These are phyloP conservation scores for Monochamus saltuarius DNA, from an alignment of 1,140 invertebrate species.

Conservation along the genomic window DNA sequence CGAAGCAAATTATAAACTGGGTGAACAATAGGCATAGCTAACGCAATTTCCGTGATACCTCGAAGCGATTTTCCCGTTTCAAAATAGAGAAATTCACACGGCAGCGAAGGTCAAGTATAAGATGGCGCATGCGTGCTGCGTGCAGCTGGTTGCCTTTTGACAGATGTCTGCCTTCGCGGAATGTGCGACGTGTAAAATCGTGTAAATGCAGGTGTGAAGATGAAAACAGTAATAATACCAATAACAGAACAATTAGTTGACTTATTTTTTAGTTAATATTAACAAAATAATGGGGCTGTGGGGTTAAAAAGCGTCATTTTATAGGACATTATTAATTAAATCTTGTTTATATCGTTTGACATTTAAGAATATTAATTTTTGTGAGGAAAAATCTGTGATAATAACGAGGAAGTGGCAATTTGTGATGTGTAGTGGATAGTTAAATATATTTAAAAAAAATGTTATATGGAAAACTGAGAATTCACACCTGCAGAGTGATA, in stretches of 20 bases:
- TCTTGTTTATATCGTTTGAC: constrained; percentile 14
- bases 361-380: constrained; percentile 2
- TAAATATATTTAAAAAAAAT: constrained; percentile 56
- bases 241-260: neutral
- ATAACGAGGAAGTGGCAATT: neutral
- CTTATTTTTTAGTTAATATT: neutral
- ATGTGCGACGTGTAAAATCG: constrained; percentile 15
- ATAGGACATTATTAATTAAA: neutral
- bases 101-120: too few relatives aligned
- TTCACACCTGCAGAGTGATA: constrained; percentile 93
- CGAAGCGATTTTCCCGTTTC: too few relatives aligned
- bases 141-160: neutral
- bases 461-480: constrained; percentile 83
- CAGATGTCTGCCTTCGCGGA: constrained; percentile 4
- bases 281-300: neutral
- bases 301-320: neutral
- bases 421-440: constrained; percentile 8
- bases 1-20: too few relatives aligned
- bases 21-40: too few relatives aligned
- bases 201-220: constrained; percentile 1
- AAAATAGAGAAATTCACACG: too few relatives aligned
- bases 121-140: too few relatives aligned
- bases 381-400: constrained; percentile 15
- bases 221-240: constrained; percentile 9
- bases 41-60: too few relatives aligned